Percentiles rank a stretch among this genome's conserved stretches.
Conservation (phyloP, 2,797 vertebrate species). For the Psittacula derbiana region DNA sequence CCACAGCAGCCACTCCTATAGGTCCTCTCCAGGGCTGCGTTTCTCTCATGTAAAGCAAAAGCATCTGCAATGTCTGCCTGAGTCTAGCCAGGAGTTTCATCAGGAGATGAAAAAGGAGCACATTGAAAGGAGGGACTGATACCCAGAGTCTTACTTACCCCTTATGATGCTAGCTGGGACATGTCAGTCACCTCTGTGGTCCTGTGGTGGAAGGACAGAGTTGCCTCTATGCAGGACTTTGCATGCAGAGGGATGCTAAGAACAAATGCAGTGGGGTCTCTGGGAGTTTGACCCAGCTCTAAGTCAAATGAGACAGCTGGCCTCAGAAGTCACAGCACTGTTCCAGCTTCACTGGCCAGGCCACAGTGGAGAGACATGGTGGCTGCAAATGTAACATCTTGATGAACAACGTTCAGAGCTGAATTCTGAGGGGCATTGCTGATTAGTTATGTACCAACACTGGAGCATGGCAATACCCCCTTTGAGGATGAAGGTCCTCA, state of each 20-base stretch:
- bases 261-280: neutral
- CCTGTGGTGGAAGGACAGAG: neutral
- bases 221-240: neutral
- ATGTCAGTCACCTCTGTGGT: neutral
- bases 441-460: neutral
- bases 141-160: neutral
- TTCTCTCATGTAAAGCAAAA: neutral
- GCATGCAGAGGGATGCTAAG: neutral
- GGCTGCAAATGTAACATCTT: neutral
- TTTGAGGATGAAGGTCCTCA: neutral
- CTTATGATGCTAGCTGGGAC: neutral
- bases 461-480: neutral
- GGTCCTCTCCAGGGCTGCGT: neutral
- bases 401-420: neutral
- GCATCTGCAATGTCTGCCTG: neutral
- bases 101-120: neutral
- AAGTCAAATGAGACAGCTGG: neutral
- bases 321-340: neutral
- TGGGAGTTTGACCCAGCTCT: neutral
- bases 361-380: neutral
- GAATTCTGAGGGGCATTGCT: neutral
- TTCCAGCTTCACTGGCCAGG: neutral
- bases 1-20: neutral
- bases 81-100: neutral
- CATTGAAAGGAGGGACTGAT: neutral